Percentiles rank a stretch among this genome's conserved stretches.
Conservation (phyloP, 2,797 vertebrate genomes). For the Chelmon rostratus region DNA sequence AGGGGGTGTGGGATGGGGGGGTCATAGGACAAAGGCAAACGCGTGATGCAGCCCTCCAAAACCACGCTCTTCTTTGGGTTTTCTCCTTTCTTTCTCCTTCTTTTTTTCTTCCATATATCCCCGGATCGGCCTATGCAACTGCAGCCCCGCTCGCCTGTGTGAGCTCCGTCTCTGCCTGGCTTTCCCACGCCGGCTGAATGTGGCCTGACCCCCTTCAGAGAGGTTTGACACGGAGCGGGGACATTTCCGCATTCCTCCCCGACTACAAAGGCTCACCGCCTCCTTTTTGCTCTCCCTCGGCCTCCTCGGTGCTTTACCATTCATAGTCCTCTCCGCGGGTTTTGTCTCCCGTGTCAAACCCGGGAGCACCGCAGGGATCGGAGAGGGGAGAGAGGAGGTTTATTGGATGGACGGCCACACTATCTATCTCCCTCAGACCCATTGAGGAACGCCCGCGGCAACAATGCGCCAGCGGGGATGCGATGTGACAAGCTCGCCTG, state of each 20-base stretch:
- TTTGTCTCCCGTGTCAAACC: constrained; percentile 89
- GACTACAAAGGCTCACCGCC: constrained; percentile 98
- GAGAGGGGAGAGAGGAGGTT: constrained; percentile 68
- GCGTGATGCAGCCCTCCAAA: constrained; percentile 76
- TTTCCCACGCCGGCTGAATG: constrained; percentile 99
- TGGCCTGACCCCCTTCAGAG: constrained; percentile 98
- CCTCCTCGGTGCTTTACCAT: constrained; percentile 89
- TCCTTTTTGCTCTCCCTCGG: constrained; percentile 91
- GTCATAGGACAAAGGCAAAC: constrained; percentile 78
- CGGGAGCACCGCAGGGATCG: constrained; percentile 78
- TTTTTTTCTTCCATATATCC: constrained; percentile 70
- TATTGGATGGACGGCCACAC: constrained; percentile 78
- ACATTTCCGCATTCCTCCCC: constrained; percentile 99
- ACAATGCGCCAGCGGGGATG: constrained; percentile 73
- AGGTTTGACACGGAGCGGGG: constrained; percentile 98
- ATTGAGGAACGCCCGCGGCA: constrained; percentile 42
- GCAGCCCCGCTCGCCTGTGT: constrained; percentile 78
- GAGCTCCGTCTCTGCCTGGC: constrained; percentile 86
- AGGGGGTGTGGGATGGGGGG: constrained; percentile 39
- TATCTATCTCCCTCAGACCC: constrained; percentile 67
- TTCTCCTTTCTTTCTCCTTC: constrained; percentile 63
- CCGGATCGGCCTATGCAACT: constrained; percentile 71
- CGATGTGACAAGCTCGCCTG: constrained; percentile 64
- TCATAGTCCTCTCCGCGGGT: constrained; percentile 87
- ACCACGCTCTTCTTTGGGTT: constrained; percentile 76